Percentiles rank a stretch among this genome's conserved stretches.
These are phyloP conservation scores for Macaria notata DNA, from an alignment of 2,888 invertebrate species.

Conservation along the genomic window DNA sequence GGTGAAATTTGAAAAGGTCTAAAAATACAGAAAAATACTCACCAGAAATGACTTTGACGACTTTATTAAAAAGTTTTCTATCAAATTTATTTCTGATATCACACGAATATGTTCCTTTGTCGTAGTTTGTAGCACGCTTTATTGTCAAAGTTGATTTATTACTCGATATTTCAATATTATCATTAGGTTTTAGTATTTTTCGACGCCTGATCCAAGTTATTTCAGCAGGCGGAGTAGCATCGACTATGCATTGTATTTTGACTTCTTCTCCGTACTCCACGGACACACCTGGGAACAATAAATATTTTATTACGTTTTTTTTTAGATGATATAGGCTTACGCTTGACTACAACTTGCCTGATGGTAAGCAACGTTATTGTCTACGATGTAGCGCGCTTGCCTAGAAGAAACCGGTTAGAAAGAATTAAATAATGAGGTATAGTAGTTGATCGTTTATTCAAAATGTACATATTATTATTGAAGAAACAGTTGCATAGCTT, in stretches of 20 bases:
- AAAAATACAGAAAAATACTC: not conserved
- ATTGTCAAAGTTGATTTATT: constrained; percentile 11
- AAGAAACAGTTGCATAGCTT: no score
- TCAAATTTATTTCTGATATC: constrained; percentile 11
- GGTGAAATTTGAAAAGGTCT: no score
- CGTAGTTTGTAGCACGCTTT: constrained; percentile 2
- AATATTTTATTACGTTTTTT: no score
- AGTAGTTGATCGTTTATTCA: no score
- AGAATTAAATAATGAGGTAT: no score
- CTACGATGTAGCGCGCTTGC: no score
- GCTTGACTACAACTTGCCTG: no score
- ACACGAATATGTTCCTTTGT: constrained; percentile 19
- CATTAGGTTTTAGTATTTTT: not conserved
- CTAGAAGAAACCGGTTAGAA: no score
- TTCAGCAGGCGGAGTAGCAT: constrained; percentile 23
- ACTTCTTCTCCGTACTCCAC: constrained; percentile 16
- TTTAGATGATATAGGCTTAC: no score
- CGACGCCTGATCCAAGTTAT: constrained; percentile 20
- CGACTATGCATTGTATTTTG: constrained; percentile 15
- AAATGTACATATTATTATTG: no score
- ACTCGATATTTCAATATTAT: constrained; percentile 4
- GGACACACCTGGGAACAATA: no score
- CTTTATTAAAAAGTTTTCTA: not conserved
- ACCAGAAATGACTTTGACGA: not conserved
- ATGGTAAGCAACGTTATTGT: no score